Percentiles rank a stretch among this genome's conserved stretches.
Conservation (phyloP, 2,888 invertebrate species). For the Alcis repandata region DNA sequence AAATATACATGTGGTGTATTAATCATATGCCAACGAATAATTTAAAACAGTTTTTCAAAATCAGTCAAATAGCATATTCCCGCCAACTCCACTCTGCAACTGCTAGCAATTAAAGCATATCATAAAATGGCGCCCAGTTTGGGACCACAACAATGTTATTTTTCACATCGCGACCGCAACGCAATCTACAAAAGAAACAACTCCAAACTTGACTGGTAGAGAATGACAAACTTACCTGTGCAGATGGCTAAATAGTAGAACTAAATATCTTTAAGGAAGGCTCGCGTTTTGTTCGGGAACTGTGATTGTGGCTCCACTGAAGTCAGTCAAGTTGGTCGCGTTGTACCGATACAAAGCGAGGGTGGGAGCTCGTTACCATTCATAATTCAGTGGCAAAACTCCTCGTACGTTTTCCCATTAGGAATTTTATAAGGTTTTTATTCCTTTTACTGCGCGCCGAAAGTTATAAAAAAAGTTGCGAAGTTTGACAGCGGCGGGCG, state of each 20-base stretch:
- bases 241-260: conserved; percentile 49
- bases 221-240: background rate
- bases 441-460: conserved; percentile 66
- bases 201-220: conserved; percentile 37
- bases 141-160: conserved; percentile 74
- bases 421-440: conserved; percentile 86
- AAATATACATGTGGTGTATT: no score
- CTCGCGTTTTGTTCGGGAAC: background rate
- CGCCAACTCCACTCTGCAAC: background rate
- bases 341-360: conserved; percentile 46
- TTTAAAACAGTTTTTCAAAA: no score
- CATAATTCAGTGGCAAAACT: conserved; percentile 84
- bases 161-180: conserved; percentile 71
- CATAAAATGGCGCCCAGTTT: conserved; percentile 52
- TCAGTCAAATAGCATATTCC: no score
- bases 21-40: no score
- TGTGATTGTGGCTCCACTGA: background rate
- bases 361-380: conserved; percentile 81
- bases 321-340: background rate
- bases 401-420: conserved; percentile 85
- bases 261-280: conserved; percentile 49
- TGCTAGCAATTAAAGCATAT: conserved; percentile 50
- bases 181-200: conserved; percentile 81
- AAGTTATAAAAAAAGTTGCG: conserved; percentile 57
- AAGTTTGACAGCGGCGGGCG: conserved; percentile 42